Percentiles rank a stretch among this genome's conserved stretches.
phyloP scores from a whole-genome alignment of 1,140 invertebrate genomes.

The Diplogasteroides magnus region DNA sequence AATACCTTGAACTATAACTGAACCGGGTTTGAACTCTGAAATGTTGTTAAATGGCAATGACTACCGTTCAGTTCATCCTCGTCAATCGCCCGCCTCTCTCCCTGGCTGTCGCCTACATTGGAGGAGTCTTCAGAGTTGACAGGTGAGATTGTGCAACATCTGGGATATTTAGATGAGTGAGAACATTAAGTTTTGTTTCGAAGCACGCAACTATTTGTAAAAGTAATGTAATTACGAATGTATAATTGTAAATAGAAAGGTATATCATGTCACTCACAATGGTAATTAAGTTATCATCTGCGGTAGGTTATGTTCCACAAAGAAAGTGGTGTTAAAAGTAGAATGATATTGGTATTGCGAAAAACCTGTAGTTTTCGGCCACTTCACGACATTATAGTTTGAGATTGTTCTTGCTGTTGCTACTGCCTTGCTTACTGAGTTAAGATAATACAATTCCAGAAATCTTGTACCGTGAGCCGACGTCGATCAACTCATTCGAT shows the following conservation, averaged over 20 bases:
- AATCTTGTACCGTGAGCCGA: background rate
- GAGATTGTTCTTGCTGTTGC: background rate
- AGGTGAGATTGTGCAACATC: background rate
- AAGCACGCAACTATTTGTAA: too few species aligned
- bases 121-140: background rate
- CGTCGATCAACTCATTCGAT: background rate
- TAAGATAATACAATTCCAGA: too few species aligned
- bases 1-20: background rate
- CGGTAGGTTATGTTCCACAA: too few species aligned
- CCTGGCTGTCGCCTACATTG: background rate
- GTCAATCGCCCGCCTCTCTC: background rate
- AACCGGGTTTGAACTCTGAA: background rate
- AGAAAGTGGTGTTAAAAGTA: too few species aligned
- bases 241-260: too few species aligned
- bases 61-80: background rate
- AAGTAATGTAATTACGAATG: too few species aligned
- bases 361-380: too few species aligned
- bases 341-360: too few species aligned
- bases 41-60: background rate
- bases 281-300: too few species aligned
- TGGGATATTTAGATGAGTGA: background rate
- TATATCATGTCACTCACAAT: too few species aligned
- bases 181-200: too few species aligned
- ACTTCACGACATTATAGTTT: too few species aligned
- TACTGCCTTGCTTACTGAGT: background rate